These are phyloP conservation scores for Zosterops borbonicus DNA, from an alignment of 2,113 vertebrate species.

Conservation along the genomic window DNA sequence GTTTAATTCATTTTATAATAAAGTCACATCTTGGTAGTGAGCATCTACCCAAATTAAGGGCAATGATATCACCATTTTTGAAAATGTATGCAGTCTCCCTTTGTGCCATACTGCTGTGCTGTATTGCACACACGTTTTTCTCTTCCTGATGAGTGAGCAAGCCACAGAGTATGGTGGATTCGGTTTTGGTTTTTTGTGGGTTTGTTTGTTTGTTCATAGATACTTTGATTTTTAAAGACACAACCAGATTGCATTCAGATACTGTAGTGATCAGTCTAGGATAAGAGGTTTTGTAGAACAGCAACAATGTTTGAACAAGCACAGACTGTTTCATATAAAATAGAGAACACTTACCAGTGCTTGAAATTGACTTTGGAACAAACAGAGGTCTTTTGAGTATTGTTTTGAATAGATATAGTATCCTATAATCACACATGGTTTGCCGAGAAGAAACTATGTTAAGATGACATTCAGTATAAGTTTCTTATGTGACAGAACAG, in stretches of 20 bases:
- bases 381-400: background rate
- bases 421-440: background rate
- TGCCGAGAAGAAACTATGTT: background rate
- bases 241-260: background rate
- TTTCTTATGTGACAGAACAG: background rate
- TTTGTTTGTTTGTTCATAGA: background rate
- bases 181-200: background rate
- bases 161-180: background rate
- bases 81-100: background rate
- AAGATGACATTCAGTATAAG: background rate
- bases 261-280: background rate
- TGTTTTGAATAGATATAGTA: background rate
- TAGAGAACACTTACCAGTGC: background rate
- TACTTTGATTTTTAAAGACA: background rate
- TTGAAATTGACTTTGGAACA: background rate
- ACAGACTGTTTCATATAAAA: background rate
- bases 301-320: background rate
- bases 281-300: background rate
- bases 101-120: background rate
- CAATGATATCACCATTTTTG: background rate
- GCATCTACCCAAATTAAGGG: background rate
- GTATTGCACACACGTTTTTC: background rate
- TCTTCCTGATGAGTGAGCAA: background rate
- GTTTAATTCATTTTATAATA: background rate
- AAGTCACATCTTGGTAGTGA: background rate